Evolutionary conservation across 2,113 vertebrate species (phyloP), one percentile per base, ranked within the genome.

Genomic region (Etheostoma cragini): DNA sequence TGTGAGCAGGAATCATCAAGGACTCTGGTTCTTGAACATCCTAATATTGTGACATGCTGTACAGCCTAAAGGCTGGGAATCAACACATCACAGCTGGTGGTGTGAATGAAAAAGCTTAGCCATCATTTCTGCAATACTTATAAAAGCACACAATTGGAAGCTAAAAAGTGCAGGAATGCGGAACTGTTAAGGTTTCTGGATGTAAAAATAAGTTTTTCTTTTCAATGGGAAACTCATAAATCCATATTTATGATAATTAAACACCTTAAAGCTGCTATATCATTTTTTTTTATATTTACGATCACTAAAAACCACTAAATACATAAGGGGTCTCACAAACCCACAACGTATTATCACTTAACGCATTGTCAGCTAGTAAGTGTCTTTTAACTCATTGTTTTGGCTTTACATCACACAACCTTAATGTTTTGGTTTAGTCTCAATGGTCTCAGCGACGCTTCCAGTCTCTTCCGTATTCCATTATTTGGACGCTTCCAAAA

Each of bases 1-100:
- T 19, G 45, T 58, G 69, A 45, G 72, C 35, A 45, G 72, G 24
- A 52, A 81, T 87, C 80, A 89, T 91, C 91, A 87, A 90, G 91
- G 76, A 61, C 72, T 21, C 19, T 11, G 30, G 42, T 62, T 79
- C 63, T 35, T 73, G 63, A 86, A 64, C 22, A 33, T 47, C 50
- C 38, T 81, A 60, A 76, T 53, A 68, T 46, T 78, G 45, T 33
- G 61, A 74, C 68, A 62, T 52, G 24, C 50, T 64, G 66, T 57
- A 46, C 26, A 17, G 67, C 80, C 73, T 65, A 3, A 13, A 71
- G 64, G 63, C 21, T 47, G 17, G 21, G 61, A 84, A 67, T 63
- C 45, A 62, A 76, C 58, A 77, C 76, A 81, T 76, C 68, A 69
- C 46, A 50, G 50, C 24, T 53, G 53, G 33, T 38, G 8, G 42